These are phyloP conservation scores for Lytechinus variegatus DNA, from an alignment of 35 echinoderm and acorn worm genomes.

Conservation along the genomic window DNA sequence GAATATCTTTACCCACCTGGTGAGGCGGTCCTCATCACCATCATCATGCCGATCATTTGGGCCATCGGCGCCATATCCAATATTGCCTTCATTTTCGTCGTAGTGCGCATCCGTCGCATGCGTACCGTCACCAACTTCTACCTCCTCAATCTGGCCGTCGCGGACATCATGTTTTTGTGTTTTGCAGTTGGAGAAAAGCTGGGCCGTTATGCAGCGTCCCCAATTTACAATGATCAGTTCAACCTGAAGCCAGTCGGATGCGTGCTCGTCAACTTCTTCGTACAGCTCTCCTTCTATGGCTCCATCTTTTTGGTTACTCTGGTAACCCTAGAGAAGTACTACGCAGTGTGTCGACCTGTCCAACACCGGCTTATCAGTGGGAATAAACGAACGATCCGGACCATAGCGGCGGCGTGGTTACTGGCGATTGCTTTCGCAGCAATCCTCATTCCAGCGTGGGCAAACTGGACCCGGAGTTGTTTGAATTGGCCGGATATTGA, in stretches of 20 bases:
- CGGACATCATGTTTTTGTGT: constrained; percentile 56
- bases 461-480: neutral
- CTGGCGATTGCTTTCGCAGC: neutral
- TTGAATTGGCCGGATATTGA: constrained; percentile 30
- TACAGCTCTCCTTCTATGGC: constrained; percentile 33
- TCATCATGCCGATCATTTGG: constrained; percentile 56
- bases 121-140: constrained; percentile 66
- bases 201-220: neutral
- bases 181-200: constrained; percentile 62
- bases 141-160: constrained; percentile 59
- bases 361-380: constrained; percentile 11
- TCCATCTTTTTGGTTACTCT: constrained; percentile 58
- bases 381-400: neutral
- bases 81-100: constrained; percentile 61
- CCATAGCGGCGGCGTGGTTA: constrained; percentile 43
- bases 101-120: constrained; percentile 55
- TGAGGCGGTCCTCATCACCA: constrained; percentile 52
- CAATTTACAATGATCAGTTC: constrained; percentile 43
- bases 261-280: constrained; percentile 30
- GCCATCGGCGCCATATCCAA: constrained; percentile 49
- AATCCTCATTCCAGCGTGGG: constrained; percentile 38
- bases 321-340: constrained; percentile 53
- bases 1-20: neutral
- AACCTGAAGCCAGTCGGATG: constrained; percentile 49
- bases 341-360: constrained; percentile 69